Evolutionary conservation across 1,140 invertebrate genomes (phyloP).

Genomic region (Vollenhovia emeryi): DNA sequence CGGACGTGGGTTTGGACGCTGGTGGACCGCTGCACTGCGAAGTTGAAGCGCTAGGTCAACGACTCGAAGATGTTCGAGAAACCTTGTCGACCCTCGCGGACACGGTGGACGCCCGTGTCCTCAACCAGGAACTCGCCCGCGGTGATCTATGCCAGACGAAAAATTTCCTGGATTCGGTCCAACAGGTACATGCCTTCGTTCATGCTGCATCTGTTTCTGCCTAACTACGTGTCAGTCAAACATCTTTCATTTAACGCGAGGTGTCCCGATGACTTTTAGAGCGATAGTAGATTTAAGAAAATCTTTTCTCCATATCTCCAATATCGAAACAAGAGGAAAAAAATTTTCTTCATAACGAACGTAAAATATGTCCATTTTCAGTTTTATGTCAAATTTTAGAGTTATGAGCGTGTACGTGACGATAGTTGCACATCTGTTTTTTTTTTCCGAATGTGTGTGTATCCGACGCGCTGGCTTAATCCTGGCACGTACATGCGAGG

Average conservation of each 20-base stretch:
- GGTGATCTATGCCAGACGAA: slow-evolving; percentile 87
- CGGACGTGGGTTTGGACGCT: slow-evolving; percentile 90
- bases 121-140: slow-evolving; percentile 85
- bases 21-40: slow-evolving; percentile 90
- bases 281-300: background rate
- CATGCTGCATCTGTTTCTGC: background rate
- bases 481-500: slow-evolving; percentile 35
- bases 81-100: slow-evolving; percentile 90
- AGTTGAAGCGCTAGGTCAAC: slow-evolving; percentile 90
- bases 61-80: slow-evolving; percentile 91
- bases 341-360: background rate
- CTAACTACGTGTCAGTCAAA: background rate
- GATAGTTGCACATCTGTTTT: slow-evolving; percentile 19
- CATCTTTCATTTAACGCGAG: background rate
- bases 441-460: background rate
- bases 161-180: slow-evolving; percentile 87
- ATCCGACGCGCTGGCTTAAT: background rate
- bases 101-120: slow-evolving; percentile 89
- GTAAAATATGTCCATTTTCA: background rate
- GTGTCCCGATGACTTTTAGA: background rate
- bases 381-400: background rate
- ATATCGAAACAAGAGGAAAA: background rate
- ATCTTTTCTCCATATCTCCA: background rate
- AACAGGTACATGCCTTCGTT: slow-evolving; percentile 85
- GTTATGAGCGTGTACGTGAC: background rate